Evolutionary conservation across 2,888 invertebrate genomes (phyloP).

Genomic region (Drosophila sordidula): DNA sequence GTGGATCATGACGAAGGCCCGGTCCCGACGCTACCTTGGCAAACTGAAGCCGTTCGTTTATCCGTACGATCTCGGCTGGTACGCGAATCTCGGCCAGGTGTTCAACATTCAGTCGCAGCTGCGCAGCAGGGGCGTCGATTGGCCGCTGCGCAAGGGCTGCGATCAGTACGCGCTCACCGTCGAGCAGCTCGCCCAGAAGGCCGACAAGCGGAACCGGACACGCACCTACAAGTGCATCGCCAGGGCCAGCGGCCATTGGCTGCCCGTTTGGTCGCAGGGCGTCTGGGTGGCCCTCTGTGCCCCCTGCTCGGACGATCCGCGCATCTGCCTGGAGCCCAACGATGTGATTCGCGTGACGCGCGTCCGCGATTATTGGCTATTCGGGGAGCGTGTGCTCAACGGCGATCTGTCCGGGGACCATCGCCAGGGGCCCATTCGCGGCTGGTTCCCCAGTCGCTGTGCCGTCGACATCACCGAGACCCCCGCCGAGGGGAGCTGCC

Average conservation of each 20-base stretch:
- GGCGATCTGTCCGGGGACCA: conserved; percentile 2
- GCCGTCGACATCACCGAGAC: conserved; percentile 87
- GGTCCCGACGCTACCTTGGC: conserved; percentile 86
- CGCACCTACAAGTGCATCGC: conserved; percentile 88
- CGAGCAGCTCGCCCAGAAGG: conserved; percentile 95
- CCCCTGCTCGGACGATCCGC: conserved; percentile 94
- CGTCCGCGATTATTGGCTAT: conserved; percentile 94
- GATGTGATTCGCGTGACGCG: conserved; percentile 93
- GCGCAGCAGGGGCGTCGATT: conserved; percentile 88
- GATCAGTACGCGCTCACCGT: conserved; percentile 94
- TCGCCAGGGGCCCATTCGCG: conserved; percentile 86
- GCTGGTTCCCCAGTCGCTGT: conserved; percentile 95
- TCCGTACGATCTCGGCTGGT: conserved; percentile 93
- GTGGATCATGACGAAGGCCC: conserved; percentile 97
- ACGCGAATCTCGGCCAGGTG: conserved; percentile 88
- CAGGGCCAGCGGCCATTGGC: conserved; percentile 90
- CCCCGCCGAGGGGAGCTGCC: neutral
- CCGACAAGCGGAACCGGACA: conserved; percentile 91
- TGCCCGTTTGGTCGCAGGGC: conserved; percentile 90
- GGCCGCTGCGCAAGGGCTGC: conserved; percentile 93
- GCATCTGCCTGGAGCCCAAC: conserved; percentile 89
- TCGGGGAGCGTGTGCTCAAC: conserved; percentile 88
- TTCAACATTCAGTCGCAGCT: conserved; percentile 88
- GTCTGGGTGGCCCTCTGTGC: conserved; percentile 88
- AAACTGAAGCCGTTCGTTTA: conserved; percentile 88